Base-by-base conservation (phyloP, 2,797 vertebrate genomes). In the Poecilia wingei region DNA sequence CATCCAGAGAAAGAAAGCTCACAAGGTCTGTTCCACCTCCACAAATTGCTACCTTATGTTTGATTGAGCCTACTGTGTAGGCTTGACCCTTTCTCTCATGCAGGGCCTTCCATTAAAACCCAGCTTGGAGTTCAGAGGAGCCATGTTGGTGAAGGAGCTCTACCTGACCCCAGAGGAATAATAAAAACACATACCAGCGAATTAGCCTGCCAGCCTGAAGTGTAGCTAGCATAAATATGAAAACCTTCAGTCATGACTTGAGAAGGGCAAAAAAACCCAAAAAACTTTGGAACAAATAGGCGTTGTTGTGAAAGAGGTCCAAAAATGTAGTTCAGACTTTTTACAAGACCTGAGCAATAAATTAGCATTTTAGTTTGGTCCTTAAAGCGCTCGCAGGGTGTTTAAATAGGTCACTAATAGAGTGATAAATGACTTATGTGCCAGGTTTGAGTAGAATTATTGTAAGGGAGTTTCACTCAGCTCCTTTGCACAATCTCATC, bases 31-130 rank as follows among this genome's bases (percentile, higher is more conserved):
- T 84, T 89, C 82, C 57, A 61, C 76, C 89, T 92, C 79, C 82
- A 91, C 73, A 92, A 92, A 94, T 90, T 92, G 91, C 94, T 93
- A 93, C 91, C 83, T 93, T 91, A 84, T 89, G 84, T 87, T 86
- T 75, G 59, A 82, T 88, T 14, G 51, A 74, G 81, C 43, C 72
- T 82, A 53, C 83, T 88, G 82, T 33, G 81, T 77, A 82, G 83
- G 72, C 82, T 78, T 89, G 92, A 92, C 92, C 88, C 82, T 61
- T 72, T 49, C 72, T 59, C 79, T 70, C 78, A 41, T 82, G 88
- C 85, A 88, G 86, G 79, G 66, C 79, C 68, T 86, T 61, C 88
- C 87, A 90, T 86, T 91, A 89, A 89, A 88, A 81, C 73, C 1
- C 53, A 75, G 91, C 92, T 93, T 88, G 84, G 78, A 92, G 93